Conservation (phyloP, 92 coral and sea anemone species). For the Pocillopora meandrina region DNA sequence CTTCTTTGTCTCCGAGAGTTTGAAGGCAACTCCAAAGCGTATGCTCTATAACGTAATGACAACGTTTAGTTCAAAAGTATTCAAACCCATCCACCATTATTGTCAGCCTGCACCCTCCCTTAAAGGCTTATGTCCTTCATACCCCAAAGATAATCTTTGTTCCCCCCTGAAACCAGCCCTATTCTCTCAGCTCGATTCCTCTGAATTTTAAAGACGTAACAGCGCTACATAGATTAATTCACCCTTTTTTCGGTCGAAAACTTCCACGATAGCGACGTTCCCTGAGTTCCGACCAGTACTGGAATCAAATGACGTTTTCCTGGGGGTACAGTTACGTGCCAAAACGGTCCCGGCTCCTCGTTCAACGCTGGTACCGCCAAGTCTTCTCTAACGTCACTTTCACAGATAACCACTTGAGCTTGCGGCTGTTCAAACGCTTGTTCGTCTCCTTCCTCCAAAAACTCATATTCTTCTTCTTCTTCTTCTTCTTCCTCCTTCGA, state of each 20-base stretch:
- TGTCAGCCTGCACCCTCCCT: background rate
- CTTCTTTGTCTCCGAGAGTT: slow-evolving; percentile 50
- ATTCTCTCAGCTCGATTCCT: too few relatives aligned
- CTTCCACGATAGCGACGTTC: slow-evolving; percentile 73
- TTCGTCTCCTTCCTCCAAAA: slow-evolving; percentile 60
- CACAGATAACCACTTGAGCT: slow-evolving; percentile 43
- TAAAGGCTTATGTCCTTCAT: too few relatives aligned
- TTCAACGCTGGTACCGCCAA: slow-evolving; percentile 63
- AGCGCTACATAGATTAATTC: background rate
- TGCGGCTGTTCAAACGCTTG: slow-evolving; percentile 45
- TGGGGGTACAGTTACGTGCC: slow-evolving; percentile 59
- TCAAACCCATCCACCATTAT: background rate
- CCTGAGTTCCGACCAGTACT: slow-evolving; percentile 70
- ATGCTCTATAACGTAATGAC: slow-evolving; percentile 60
- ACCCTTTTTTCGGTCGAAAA: slow-evolving; percentile 78
- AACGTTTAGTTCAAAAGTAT: too few relatives aligned
- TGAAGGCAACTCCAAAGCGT: slow-evolving; percentile 81
- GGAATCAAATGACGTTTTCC: slow-evolving; percentile 74
- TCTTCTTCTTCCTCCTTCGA: slow-evolving; percentile 28
- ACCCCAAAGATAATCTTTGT: too few relatives aligned
- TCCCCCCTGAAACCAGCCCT: too few relatives aligned
- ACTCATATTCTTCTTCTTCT: slow-evolving; percentile 50
- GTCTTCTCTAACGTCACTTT: slow-evolving; percentile 61
- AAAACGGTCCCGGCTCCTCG: slow-evolving; percentile 66
- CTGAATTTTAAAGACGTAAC: too few relatives aligned